phyloP scores from a whole-genome alignment of 2,797 vertebrate genomes.

The Spheniscus humboldti region DNA sequence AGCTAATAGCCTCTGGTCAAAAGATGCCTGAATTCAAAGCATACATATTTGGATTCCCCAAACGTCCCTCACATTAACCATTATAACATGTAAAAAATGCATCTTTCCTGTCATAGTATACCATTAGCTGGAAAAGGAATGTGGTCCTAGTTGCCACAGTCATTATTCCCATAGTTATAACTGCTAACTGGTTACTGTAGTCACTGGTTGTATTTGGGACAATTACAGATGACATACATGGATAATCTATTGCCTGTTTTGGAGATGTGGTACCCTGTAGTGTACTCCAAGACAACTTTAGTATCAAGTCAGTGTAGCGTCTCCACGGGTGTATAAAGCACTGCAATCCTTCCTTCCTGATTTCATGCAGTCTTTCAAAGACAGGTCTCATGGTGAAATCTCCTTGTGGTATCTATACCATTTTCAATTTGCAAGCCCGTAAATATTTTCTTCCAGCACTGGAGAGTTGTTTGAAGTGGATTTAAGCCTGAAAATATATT shows the following conservation, averaged over 20 bases:
- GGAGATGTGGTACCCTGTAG: background rate
- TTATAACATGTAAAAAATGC: background rate
- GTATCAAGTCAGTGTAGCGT: background rate
- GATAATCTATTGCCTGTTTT: background rate
- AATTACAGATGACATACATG: background rate
- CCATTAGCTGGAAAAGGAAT: background rate
- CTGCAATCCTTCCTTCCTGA: background rate
- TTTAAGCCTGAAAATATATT: background rate
- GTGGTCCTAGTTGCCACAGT: background rate
- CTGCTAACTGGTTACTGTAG: background rate
- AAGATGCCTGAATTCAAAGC: background rate
- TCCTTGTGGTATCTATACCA: background rate
- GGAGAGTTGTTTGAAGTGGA: background rate
- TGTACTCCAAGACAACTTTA: background rate
- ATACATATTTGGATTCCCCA: background rate
- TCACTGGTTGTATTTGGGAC: background rate
- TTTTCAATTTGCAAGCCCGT: background rate
- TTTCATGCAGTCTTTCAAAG: background rate
- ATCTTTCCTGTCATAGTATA: background rate
- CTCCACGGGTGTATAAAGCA: background rate
- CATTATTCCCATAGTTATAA: background rate
- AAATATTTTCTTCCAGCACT: background rate
- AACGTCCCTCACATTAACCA: background rate
- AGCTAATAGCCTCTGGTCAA: background rate
- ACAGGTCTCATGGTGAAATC: background rate